Conservation (phyloP, 2,797 vertebrate species). For the Aphelocoma californica region DNA sequence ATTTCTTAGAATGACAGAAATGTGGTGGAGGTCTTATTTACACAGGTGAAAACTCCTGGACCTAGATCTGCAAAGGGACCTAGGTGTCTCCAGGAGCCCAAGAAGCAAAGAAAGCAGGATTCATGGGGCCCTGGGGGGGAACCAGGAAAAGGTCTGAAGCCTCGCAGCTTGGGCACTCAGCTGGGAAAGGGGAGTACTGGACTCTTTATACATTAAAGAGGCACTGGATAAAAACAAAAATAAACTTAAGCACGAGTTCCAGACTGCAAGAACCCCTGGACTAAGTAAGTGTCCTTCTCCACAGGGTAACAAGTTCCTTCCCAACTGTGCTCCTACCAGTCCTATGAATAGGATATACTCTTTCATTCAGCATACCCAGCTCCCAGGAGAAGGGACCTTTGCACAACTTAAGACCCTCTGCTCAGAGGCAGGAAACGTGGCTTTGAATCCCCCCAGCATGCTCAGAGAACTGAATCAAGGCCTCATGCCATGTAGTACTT, state of each 20-base stretch:
- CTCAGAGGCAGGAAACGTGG: background rate
- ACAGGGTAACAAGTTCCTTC: background rate
- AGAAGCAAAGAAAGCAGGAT: conserved; percentile 44
- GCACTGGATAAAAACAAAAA: conserved; percentile 34
- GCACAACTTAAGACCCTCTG: background rate
- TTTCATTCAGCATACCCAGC: background rate
- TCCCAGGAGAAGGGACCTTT: background rate
- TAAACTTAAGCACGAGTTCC: conserved; percentile 9
- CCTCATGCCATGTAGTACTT: background rate
- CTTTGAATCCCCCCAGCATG: background rate
- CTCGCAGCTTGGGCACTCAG: background rate
- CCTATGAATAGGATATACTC: background rate
- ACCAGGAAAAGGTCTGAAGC: conserved; percentile 46
- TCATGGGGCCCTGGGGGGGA: conserved; percentile 11
- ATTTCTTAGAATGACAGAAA: conserved; percentile 53
- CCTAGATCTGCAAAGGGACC: conserved; percentile 34
- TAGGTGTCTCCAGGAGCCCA: conserved; percentile 41
- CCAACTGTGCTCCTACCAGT: background rate
- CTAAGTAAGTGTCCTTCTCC: background rate
- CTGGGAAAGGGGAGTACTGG: background rate
- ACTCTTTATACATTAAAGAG: conserved; percentile 23
- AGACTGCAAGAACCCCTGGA: background rate
- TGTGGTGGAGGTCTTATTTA: conserved; percentile 54
- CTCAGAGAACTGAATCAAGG: background rate
- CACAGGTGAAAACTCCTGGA: conserved; percentile 56